Base-by-base conservation (phyloP, 2,888 invertebrate species). In the Lepidocyrtinus sp. region DNA sequence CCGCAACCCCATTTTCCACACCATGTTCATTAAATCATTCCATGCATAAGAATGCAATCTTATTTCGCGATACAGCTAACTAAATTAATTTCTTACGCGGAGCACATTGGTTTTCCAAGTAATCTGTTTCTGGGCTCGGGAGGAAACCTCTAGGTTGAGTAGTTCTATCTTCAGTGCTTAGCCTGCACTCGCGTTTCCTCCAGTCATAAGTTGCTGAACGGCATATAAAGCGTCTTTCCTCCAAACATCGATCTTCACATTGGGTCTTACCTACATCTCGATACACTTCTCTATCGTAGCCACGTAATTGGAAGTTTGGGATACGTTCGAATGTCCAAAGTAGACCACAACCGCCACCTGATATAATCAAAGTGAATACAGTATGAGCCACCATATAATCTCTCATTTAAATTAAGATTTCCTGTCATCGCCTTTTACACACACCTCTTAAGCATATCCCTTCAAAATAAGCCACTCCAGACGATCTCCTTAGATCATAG, bases 71-170 rank as follows among this genome's bases (percentile, higher is more conserved):
- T 50, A 27, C 17, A 61, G 55, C 17, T 64, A 12, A 7, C 26
- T 25, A 62, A 22, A 55, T 27, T 22, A 24, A n/a, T 15, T 46
- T 76, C 87, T 87, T 87, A 89, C 90, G 88, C 64, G 89, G 88
- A 21, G 90, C 88, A 85, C 91, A 91, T 87, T 90, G 90, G 87
- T 91, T 91, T 86, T 91, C 91, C 84, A 90, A 88, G 87, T 91
- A 91, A 86, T 91, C 90, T 80, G 88, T 87, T 87, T 89, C 89
- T 1, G 88, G 86, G n/a, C 89, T 88, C 25, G 88, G 87, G 72
- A 88, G 87, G 86, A 90, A 89, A 72, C 90, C 90, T 75, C 89
- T 88, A 5, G 90, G 90, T 80, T 90, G 90, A 46, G 90, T 89
- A 82, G 89, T 88, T 59, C 90, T 87, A 86, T 90, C 90, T 81